Evolutionary conservation across 2,113 vertebrate species (phyloP), one percentile per base, ranked within the genome.

Genomic region (Phylloscopus trochilus): DNA sequence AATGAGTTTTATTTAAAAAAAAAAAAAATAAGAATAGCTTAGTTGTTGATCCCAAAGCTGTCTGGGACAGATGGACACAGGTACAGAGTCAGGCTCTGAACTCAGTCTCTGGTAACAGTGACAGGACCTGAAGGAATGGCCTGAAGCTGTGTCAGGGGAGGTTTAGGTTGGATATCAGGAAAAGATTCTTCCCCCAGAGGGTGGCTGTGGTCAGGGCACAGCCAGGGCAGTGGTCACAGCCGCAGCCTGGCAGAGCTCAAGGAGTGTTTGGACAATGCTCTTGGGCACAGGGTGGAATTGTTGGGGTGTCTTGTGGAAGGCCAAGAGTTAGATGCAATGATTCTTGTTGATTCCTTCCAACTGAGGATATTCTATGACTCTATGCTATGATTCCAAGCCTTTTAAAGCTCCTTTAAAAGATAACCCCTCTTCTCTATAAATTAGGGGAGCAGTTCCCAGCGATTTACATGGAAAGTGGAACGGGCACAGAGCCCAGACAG

Each of bases 101-200:
- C 21, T 62, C n/a, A 5, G 46, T 9, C 16, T 17, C 30, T 69
- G 47, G 26, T 62, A n/a, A 31, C 53, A 55, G 30, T 2, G 55
- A 22, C 30, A 76, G 26, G 8, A 15, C 11, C 3, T 0, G 0
- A 22, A 14, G 47, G 55, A 68, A 41, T 15, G 56, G n/a, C n/a
- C 26, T 35, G 55, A 47, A 35, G 24, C 0, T 19, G 24, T 41
- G 24, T 4, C 46, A 75, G 55, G 62, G 5, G 3, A 35, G n/a
- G 46, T 60, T 83, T 26, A 15, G 14, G 26, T 5, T 13, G 62
- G 70, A 11, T n/a, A 14, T 46, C 2, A 39, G 53, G 13, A 27
- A 35, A 67, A 75, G 5, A 4, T 30, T 68, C 46, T 82, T 12
- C 20, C 1, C 21, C n/a, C 69, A 47, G 53, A 60, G 53, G 53